Base-by-base conservation (phyloP, 2,797 vertebrate genomes). In the Chelonia mydas region DNA sequence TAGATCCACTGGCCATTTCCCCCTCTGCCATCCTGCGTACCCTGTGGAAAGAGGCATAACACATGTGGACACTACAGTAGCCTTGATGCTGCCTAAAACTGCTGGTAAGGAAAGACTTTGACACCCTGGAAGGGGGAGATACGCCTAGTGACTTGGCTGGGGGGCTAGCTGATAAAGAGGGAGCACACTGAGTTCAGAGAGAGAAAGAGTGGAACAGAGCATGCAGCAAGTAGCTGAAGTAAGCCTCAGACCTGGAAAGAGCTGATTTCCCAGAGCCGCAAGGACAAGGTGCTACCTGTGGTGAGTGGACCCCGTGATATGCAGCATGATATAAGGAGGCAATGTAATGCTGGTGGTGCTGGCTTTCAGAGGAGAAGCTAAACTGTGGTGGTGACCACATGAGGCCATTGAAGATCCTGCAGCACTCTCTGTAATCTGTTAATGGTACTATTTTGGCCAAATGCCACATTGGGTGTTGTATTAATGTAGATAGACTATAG, bases 391-490 rank as follows among this genome's bases (percentile, higher is more conserved):
- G 65, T 37, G 33, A 19, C 19, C 17, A 5, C n/a, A 21, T 37
- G 41, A 84, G 53, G 17, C 82, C 93, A 78, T 76, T 89, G 17
- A 53, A 4, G 7, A 55, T 87, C 80, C 84, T 3, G 51, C 74
- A 25, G 81, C 0, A 0, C 72, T 93, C 49, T 41, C 91, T 57
- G 61, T 82, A 45, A 6, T 2, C 57, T 92, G 81, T 59, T 80
- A 65, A 41, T 47, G 87, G 81, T 87, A 80, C 31, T 65, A 9
- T 74, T 85, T 81, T 93, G 87, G 80, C 80, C 87, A 74, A 72
- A 49, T 21, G 89, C 89, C 96, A 95, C 81, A 27, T 92, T 94
- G 92, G 90, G 86, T 85, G 51, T 6, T 57, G 12, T 31, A 59
- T 31, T 59, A 31, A 59, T 31, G 13, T 33, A 61, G 28, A 25